Base-by-base conservation (phyloP, 2,888 invertebrate species). In the Drosophila pseudotalamancana region DNA sequence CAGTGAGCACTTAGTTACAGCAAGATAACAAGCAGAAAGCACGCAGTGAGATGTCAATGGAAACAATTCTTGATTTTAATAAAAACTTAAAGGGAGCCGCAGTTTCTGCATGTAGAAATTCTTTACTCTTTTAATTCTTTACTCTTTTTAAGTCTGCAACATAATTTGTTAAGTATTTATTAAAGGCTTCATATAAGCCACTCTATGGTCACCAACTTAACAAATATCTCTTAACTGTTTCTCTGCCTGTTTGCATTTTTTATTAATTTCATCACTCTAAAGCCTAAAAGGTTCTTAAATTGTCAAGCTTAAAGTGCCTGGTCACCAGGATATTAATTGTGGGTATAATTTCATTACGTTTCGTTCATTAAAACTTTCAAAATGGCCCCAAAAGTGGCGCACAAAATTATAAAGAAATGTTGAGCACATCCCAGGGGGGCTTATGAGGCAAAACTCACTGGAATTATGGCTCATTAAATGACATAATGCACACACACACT, bases 391-490 rank as follows among this genome's bases (percentile, higher is more conserved):
- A 46, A 53, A 50, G 50, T 35, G 19, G 25, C 57, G 54, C 27
- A 48, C 27, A 62, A 45, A 70, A 56, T 54, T 60, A 49, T 64
- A 55, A 51, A 51, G 50, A 50, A 50, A 39, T 57, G 45, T 12
- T 29, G 37, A 60, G 34, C 51, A 72, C 57, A 64, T 78, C 70
- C 64, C 37, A 43, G 46, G 66, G n/a, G 72, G 68, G 61, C 37
- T 49, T 68, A 57, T 64, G 51, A 63, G 45, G 39, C 45, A 45
- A 54, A 63, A 53, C 80, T 67, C 81, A 29, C 34, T 63, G 86
- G 77, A 86, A 83, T 79, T 79, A 79, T 86, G 74, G 83, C 77
- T 83, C 69, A 82, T 82, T 83, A 86, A 86, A 74, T 83, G 74
- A 80, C 80, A 86, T 79, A 80, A 79, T 74, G 74, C 69, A 60